Base-by-base conservation (phyloP, 2,797 vertebrate genomes). In the Enteromius radiatus region DNA sequence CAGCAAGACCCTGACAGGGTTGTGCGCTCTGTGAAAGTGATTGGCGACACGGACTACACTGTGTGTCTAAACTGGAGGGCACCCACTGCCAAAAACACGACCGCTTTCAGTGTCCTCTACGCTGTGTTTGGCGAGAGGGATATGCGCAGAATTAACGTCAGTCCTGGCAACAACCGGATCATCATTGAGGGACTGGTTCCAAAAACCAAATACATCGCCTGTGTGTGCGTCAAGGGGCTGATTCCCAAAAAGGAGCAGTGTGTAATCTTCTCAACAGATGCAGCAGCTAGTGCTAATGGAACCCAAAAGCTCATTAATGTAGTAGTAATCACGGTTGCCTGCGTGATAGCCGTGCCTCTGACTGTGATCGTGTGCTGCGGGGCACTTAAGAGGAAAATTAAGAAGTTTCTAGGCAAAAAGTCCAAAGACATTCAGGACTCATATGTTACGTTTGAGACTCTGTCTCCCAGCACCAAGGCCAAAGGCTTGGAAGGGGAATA, bases 231-330 rank as follows among this genome's bases (percentile, higher is more conserved):
- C 74, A 95, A 94, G 86, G 97, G 97, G 10, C 91, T 97, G 79
- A 95, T 96, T 85, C 98, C 98, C 76, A 97, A 89, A 86, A 98
- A 97, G 88, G 97, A 99, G 88, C 97, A 99, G 86, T 99, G 98
- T 71, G 94, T 98, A 81, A 97, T 99, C 86, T 99, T 99, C 92
- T 99, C 98, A 86, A 99, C 98, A 0, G 95, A 99, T 0, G 96
- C 97, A 90, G 97, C 96, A 41, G 97, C 93, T 52, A 97, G 93
- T 0, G 96, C 98, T 0, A 97, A 95, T 59, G 96, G 96, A 79
- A 98, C 97, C 9, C 98, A 99, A 90, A 96, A 91, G 90, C 96
- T 99, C 84, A 99, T 99, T 88, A 99, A 99, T 0, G 95, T 96
- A 36, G 98, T 99, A 47, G 98, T 98, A 80, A 96, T 98, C 92